Base-by-base conservation (phyloP, 2,888 invertebrate species). In the Drosophila antonietae region DNA sequence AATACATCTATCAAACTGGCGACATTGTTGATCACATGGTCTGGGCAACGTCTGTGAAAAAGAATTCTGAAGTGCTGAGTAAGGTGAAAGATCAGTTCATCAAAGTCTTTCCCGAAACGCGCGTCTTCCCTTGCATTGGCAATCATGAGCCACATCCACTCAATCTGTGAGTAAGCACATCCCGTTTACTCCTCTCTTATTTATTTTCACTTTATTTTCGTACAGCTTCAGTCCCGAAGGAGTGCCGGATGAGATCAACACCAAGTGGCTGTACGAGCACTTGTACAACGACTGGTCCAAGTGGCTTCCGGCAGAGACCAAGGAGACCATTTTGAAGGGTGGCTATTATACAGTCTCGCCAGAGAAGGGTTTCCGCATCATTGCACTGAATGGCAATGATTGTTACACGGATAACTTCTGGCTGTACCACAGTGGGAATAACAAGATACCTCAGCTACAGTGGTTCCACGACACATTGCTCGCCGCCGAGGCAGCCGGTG, bases 61-160 rank as follows among this genome's bases (percentile, higher is more conserved):
- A 94, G 74, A 97, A 97, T 83, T 92, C 94, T 1, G 92, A 94
- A 1, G 94, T 94, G 74, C 94, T 96, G 58, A 90, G 90, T 8
- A 93, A 94, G 74, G 92, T 95, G 9, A 94, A 94, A 49, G 88
- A 93, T 0, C 93, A 94, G 80, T 90, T 96, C 49, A 92, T 93
- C 46, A 88, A 92, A 23, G 92, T 91, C 3, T 96, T 97, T 76
- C 95, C 94, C 0, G 86, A 94, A 49, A 94, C 94, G n/a, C 93
- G 94, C 0, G 94, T 97, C 1, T 95, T 94, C 88, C 95, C 96
- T 23, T 94, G 95, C 14, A 92, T 97, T 68, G 97, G 97, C 33
- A 98, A 98, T 91, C 97, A 98, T 79, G 97, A 97, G 92, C 94
- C 96, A 61, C 95, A 96, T 84, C 98, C 98, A 1, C 93, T 96